These are phyloP conservation scores for Drosophila biarmipes DNA, from an alignment of 1,140 invertebrate genomes.

Conservation along the genomic window DNA sequence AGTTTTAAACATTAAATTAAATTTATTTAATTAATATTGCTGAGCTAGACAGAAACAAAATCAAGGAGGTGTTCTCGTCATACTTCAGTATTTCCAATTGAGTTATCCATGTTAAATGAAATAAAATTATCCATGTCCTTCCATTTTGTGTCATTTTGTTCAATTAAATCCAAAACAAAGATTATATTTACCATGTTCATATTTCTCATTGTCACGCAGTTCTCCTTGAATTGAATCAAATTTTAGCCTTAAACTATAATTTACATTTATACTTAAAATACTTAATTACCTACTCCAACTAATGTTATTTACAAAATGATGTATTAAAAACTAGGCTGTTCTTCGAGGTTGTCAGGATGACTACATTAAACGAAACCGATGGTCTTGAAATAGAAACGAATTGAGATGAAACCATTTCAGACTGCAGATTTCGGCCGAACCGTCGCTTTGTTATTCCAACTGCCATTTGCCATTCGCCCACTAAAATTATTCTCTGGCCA, in stretches of 20 bases:
- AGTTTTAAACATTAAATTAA: background rate
- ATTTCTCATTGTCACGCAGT: too few relatives aligned
- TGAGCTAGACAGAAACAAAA: background rate
- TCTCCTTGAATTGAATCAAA: too few relatives aligned
- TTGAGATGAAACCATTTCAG: conserved; percentile 32
- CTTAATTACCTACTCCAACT: background rate
- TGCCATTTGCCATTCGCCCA: conserved; percentile 28
- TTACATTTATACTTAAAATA: too few relatives aligned
- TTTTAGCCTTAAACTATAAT: too few relatives aligned
- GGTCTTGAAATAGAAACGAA: conserved; percentile 20
- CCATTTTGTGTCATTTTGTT: too few relatives aligned
- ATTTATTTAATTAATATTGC: background rate
- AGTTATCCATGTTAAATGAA: too few relatives aligned
- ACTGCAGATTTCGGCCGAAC: conserved; percentile 34
- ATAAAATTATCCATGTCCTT: too few relatives aligned
- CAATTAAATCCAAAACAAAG: too few relatives aligned
- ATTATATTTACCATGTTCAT: too few relatives aligned
- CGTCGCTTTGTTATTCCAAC: conserved; percentile 39
- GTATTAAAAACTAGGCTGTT: background rate
- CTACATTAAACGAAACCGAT: conserved; percentile 6
- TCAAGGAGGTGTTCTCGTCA: too few relatives aligned
- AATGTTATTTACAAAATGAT: background rate
- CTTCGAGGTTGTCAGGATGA: background rate
- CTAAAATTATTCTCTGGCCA: conserved; percentile 22
- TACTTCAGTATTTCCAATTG: too few relatives aligned